phyloP scores from a whole-genome alignment of 2,888 invertebrate genomes.

The Prosopocoilus inquinatus region DNA sequence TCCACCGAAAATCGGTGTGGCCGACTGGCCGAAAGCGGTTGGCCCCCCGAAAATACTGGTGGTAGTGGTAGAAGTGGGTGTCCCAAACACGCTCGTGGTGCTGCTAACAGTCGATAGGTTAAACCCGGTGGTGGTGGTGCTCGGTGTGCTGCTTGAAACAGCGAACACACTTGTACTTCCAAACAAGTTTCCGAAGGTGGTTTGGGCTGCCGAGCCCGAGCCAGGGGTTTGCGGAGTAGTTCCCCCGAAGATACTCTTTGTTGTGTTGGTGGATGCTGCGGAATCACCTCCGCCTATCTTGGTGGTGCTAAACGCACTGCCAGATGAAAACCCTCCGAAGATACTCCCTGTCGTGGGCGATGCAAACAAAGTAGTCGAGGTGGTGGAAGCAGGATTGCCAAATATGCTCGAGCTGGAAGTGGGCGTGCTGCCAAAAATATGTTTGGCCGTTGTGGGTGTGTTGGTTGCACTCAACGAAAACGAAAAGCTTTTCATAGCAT shows the following conservation, averaged over 20 bases:
- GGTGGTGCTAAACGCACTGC: not conserved
- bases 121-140: no score
- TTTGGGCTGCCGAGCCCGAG: not conserved
- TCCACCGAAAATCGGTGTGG: conserved; percentile 18
- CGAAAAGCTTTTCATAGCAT: not conserved
- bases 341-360: conserved; percentile 21
- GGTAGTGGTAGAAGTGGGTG: not conserved
- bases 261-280: not conserved
- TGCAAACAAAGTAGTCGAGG: conserved; percentile 1
- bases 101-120: not conserved
- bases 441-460: not conserved
- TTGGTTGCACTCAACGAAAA: not conserved
- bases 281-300: not conserved
- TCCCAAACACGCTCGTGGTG: not conserved
- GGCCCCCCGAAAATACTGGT: not conserved
- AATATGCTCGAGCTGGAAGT: conserved; percentile 12
- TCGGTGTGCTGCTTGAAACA: no score
- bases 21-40: not conserved
- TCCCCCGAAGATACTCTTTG: conserved; percentile 4
- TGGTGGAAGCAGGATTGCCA: conserved; percentile 13
- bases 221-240: not conserved
- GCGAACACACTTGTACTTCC: not conserved
- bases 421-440: not conserved
- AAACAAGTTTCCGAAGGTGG: conserved; percentile 1
- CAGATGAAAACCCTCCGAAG: conserved; percentile 22